phyloP scores from a whole-genome alignment of 2,888 invertebrate species.

The Melanophora roralis region DNA sequence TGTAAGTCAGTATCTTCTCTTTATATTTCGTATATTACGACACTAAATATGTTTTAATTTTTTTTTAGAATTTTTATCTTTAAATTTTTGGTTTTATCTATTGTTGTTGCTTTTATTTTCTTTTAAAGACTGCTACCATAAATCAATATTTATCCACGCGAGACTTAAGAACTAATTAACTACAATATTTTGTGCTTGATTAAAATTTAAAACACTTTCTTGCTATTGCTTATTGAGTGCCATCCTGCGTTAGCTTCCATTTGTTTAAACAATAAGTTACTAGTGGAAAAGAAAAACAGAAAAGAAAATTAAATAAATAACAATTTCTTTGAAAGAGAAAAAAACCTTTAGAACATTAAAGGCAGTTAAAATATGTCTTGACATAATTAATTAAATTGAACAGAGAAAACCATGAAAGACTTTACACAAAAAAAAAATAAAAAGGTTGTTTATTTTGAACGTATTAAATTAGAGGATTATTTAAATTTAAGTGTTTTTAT shows the following conservation, averaged over 20 bases:
- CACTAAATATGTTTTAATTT: slow-evolving; percentile 28
- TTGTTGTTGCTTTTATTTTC: slow-evolving; percentile 7
- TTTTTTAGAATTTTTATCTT: slow-evolving; percentile 24
- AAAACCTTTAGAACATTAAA: slow-evolving; percentile 2
- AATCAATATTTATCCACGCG: slow-evolving; percentile 62
- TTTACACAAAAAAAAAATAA: slow-evolving; percentile 2
- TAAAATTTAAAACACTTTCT: slow-evolving; percentile 45
- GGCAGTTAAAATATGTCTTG: slow-evolving; percentile 1
- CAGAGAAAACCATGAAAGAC: slow-evolving; percentile 3
- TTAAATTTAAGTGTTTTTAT: not conserved
- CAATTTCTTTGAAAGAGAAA: not conserved
- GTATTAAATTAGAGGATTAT: not conserved
- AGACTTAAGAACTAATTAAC: slow-evolving; percentile 58
- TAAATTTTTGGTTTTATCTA: slow-evolving; percentile 4
- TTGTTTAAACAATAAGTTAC: slow-evolving; percentile 4
- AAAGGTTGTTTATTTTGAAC: not conserved
- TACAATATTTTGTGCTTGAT: slow-evolving; percentile 50
- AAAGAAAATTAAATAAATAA: not conserved
- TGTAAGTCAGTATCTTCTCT: not conserved
- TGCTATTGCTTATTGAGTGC: slow-evolving; percentile 5
- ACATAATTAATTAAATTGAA: slow-evolving; percentile 37
- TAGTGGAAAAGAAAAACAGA: not conserved
- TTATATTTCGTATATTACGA: not conserved
- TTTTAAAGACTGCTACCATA: slow-evolving; percentile 36
- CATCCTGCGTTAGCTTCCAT: not conserved